These are phyloP conservation scores for Aptenodytes patagonicus DNA, from an alignment of 2,113 vertebrate genomes.

Conservation along the genomic window DNA sequence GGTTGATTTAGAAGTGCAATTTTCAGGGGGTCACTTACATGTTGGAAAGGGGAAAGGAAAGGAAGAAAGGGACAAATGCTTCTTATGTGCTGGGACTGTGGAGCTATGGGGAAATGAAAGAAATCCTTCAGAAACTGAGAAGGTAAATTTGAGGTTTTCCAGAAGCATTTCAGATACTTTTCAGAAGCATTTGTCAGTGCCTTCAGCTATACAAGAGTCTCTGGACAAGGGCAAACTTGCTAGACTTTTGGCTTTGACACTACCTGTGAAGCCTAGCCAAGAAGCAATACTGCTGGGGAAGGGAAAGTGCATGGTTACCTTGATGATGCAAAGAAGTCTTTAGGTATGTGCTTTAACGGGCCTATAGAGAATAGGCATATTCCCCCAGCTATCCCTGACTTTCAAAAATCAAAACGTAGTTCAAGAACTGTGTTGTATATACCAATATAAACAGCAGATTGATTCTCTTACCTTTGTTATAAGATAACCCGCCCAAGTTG, in stretches of 20 bases:
- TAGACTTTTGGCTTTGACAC: neutral
- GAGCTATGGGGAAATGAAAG: neutral
- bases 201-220: neutral
- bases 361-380: neutral
- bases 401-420: neutral
- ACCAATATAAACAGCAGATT: neutral
- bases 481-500: slow-evolving; percentile 95
- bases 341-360: neutral
- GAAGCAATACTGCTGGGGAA: neutral
- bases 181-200: neutral
- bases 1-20: neutral
- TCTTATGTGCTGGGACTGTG: neutral
- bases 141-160: neutral
- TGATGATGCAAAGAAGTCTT: neutral
- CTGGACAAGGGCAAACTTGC: neutral
- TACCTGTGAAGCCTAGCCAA: neutral
- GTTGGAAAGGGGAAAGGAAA: neutral
- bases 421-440: neutral
- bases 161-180: neutral
- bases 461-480: slow-evolving; percentile 90
- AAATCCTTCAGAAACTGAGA: neutral
- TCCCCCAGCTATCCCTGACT: neutral
- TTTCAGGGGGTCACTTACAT: neutral
- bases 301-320: neutral
- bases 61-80: neutral